Evolutionary conservation across 2,888 invertebrate species (phyloP), one percentile per base, ranked within the genome.

Genomic region (Druceiella hillmani): DNA sequence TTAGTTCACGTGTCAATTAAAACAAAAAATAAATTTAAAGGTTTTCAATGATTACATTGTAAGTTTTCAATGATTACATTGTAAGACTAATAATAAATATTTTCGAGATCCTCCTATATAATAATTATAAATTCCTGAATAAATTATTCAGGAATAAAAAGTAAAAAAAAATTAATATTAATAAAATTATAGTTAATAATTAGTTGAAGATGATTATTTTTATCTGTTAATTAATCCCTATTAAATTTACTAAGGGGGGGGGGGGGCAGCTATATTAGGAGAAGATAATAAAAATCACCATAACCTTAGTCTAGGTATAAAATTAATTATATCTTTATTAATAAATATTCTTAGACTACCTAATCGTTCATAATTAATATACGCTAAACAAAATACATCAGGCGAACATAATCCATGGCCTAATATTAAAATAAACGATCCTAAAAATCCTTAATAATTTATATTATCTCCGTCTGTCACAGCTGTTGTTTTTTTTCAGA

Each of bases 161-260:
- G 75, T 67, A 81, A 75, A 82, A 81, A 53, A 74, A 76, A 52
- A 76, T 59, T 47, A 78, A 59, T 49, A 69, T 61, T 60, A 81
- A 66, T 49, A 68, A 55, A 53, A 77, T 46, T 56, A 79, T 66
- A n/a, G 59, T 59, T 36, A 67, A 22, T 42, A 55, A 62, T 41
- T 67, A 72, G 59, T 73, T 77, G 17, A 61, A 62, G 28, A 79
- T 44, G 55, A 80, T 56, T 46, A 73, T 72, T 66, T 74, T 75
- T 62, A 81, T 70, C 58, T 81, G 66, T 45, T 71, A 64, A 75
- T 83, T 74, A 61, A 83, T 81, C 0, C 79, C 73, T 45, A 80
- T 57, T 59, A 82, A 75, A 77, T 81, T 81, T 61, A 82, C 64
- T 5, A 78, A 75, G 2, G 80, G 78, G 2, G 83, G n/a, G n/a